Percentiles rank a stretch among this genome's conserved stretches.
Evolutionary conservation across 1,140 invertebrate genomes (phyloP).

Genomic region (Paraescarpia echinospica): DNA sequence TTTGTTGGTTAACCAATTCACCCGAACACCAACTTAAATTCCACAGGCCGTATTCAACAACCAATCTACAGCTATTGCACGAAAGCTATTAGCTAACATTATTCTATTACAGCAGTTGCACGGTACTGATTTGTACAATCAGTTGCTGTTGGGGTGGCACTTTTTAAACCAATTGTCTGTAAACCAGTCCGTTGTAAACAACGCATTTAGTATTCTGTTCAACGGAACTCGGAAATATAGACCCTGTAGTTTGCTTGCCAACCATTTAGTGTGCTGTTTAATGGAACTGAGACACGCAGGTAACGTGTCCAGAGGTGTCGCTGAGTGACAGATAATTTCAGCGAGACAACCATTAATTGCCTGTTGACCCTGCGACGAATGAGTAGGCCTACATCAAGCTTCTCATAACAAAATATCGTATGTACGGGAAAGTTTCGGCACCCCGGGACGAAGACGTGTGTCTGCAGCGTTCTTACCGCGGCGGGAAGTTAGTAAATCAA

Average conservation of each 20-base stretch:
- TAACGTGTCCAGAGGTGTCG: neutral
- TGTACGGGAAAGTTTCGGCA: neutral
- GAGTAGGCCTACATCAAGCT: neutral
- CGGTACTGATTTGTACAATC: neutral
- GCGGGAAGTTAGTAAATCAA: neutral
- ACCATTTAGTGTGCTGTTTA: neutral
- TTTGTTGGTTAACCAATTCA: neutral
- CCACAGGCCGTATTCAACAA: neutral
- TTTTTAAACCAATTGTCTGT: neutral
- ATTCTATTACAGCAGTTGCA: neutral
- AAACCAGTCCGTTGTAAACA: neutral
- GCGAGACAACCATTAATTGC: neutral
- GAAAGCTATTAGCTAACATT: neutral
- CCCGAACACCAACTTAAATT: neutral
- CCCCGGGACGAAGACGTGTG: neutral
- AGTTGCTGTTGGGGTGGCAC: neutral
- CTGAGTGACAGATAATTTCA: neutral
- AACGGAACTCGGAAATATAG: neutral
- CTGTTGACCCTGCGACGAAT: neutral
- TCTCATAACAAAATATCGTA: neutral
- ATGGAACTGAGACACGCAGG: neutral
- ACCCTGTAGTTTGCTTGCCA: neutral
- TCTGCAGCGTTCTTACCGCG: neutral
- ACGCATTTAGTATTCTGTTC: conserved; percentile 1
- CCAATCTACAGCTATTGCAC: neutral